These are phyloP conservation scores for Petrophora chlorosata DNA, from an alignment of 2,888 invertebrate species.

Conservation along the genomic window DNA sequence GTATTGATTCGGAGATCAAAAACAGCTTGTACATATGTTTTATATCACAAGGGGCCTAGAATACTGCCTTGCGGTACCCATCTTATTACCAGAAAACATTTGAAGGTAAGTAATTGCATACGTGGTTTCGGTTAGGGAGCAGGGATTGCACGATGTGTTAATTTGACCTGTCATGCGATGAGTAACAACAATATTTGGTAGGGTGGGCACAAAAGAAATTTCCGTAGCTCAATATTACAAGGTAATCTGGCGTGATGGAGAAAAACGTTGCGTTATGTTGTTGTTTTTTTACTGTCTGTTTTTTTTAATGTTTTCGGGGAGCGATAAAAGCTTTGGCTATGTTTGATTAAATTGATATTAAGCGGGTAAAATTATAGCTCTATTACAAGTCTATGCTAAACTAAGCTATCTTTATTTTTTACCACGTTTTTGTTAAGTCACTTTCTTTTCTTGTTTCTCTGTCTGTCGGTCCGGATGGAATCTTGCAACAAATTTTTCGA, in stretches of 20 bases:
- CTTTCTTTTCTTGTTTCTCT: too few relatives aligned
- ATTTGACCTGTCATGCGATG: constrained; percentile 80
- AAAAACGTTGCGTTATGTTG: constrained; percentile 20
- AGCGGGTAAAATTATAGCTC: too few relatives aligned
- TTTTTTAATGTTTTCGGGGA: constrained; percentile 2
- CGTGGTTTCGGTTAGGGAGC: constrained; percentile 46
- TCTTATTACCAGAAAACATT: constrained; percentile 38
- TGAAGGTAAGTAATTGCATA: constrained; percentile 44
- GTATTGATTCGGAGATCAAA: too few relatives aligned
- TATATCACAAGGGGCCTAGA: too few relatives aligned
- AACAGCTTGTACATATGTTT: too few relatives aligned
- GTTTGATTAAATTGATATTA: too few relatives aligned
- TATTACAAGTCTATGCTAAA: too few relatives aligned
- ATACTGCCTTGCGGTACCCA: constrained; percentile 6
- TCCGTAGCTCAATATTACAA: constrained; percentile 43
- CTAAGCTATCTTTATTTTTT: too few relatives aligned
- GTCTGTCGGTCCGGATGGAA: too few relatives aligned
- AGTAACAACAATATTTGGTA: constrained; percentile 56
- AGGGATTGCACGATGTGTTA: constrained; percentile 69
- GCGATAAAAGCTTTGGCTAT: neutral
- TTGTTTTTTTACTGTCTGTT: constrained; percentile 18
- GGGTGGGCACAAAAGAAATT: constrained; percentile 49
- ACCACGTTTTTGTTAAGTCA: too few relatives aligned
- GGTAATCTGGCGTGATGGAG: constrained; percentile 46
- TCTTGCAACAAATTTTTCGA: too few relatives aligned